Conservation (phyloP, 1,140 invertebrate genomes). For the Monomorium pharaonis region DNA sequence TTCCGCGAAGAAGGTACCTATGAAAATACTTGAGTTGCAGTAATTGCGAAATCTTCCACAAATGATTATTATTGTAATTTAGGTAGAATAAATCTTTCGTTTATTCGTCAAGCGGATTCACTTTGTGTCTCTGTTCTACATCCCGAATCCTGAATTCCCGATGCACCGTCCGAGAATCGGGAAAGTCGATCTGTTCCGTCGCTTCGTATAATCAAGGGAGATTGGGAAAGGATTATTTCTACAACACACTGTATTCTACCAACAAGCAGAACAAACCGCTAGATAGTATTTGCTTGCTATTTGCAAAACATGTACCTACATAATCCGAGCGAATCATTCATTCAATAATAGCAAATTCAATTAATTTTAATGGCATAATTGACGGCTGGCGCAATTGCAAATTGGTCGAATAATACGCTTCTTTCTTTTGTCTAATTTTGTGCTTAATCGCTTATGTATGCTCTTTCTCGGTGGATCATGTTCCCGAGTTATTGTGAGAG, state of each 20-base stretch:
- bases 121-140: not conserved
- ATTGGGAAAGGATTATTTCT: constrained; percentile 63
- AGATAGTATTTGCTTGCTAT: constrained; percentile 14
- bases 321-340: not conserved
- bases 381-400: constrained; percentile 1
- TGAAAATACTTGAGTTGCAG: not conserved
- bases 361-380: not conserved
- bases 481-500: constrained; percentile 10
- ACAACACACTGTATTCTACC: not conserved
- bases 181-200: constrained; percentile 46
- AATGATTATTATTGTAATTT: not conserved
- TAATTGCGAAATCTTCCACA: not conserved
- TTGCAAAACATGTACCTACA: constrained; percentile 16
- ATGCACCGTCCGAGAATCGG: not conserved
- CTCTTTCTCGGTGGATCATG: not conserved
- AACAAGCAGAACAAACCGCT: constrained; percentile 22
- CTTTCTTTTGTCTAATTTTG: not conserved
- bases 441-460: not conserved
- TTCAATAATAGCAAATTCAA: constrained; percentile 1
- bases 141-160: not conserved
- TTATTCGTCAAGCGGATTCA: constrained; percentile 59
- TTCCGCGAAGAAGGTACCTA: not conserved
- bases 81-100: constrained; percentile 6
- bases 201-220: constrained; percentile 64
- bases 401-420: constrained; percentile 19